These are phyloP conservation scores for Gallinago stenura DNA, from an alignment of 2,797 vertebrate genomes.

Conservation along the genomic window DNA sequence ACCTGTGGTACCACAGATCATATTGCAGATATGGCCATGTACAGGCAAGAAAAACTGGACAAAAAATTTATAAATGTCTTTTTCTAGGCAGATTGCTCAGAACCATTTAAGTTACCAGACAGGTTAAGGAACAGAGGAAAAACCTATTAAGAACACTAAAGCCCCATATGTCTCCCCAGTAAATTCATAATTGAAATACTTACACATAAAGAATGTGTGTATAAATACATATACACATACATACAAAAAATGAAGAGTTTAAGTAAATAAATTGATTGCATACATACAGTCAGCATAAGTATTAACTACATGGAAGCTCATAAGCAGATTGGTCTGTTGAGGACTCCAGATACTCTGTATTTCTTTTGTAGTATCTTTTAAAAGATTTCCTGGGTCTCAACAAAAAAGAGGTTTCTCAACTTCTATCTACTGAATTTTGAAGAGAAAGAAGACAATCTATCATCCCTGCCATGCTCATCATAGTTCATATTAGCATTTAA, in stretches of 20 bases:
- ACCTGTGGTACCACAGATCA: background rate
- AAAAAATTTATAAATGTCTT: background rate
- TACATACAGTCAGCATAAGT: background rate
- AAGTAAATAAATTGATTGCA: background rate
- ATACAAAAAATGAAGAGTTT: background rate
- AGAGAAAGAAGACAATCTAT: background rate
- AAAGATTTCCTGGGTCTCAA: background rate
- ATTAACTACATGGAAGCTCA: background rate
- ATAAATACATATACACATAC: background rate
- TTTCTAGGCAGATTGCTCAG: background rate
- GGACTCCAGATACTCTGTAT: background rate
- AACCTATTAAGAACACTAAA: background rate
- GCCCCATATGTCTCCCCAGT: background rate
- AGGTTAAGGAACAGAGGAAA: background rate
- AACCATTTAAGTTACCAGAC: background rate
- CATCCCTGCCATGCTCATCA: background rate
- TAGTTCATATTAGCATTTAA: background rate
- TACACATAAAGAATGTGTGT: background rate
- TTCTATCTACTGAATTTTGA: background rate
- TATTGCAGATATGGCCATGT: background rate
- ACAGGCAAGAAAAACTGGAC: background rate
- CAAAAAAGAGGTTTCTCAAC: background rate
- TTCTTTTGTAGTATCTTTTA: background rate
- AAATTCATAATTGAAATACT: background rate
- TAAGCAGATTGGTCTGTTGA: background rate